Base-by-base conservation (phyloP, 2,888 invertebrate species). In the Cryptus armator region DNA sequence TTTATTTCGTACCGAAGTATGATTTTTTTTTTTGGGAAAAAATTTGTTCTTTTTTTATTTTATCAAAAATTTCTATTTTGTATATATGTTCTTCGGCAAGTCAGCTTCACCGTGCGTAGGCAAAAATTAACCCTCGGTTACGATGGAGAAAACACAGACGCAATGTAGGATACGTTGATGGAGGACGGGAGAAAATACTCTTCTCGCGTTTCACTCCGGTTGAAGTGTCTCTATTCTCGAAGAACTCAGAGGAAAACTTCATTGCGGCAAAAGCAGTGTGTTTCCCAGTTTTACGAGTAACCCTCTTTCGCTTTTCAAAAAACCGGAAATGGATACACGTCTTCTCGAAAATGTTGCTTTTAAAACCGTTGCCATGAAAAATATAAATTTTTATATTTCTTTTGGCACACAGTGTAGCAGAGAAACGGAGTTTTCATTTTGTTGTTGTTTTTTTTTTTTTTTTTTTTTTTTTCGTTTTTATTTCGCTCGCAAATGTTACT, bases 221-320 rank as follows among this genome's bases (percentile, higher is more conserved):
- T 62, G 37, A 62, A 74, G 74, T 74, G 62, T 74, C 62, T 59
- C 62, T 46, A 16, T 59, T 43, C 46, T 53, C 43, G n/a, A 24
- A 44, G 59, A 74, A 32, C 43, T 14, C 10, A 24, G n/a, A 46
- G 19, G 43, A 43, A 53, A 48, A 64, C 62, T 46, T 48, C 74
- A 74, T 62, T 48, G 74, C 32, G 32, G 48, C 74, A 48, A 62
- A 74, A 74, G 62, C 74, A 37, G 32, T 64, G 32, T 64, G 62
- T 74, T 62, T 46, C 74, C 62, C 44, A 10, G 74, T 74, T 74
- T 74, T 74, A 74, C 74, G 74, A 74, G 48, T n/a, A 46, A 74
- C 74, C 44, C 44, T 59, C n/a, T 46, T 53, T 53, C 53, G 19
- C 9, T 53, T 19, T 19, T 53, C 53, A 53, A 53, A 16, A 53